phyloP scores from a whole-genome alignment of 2,113 vertebrate species.

The Aythya baeri region DNA sequence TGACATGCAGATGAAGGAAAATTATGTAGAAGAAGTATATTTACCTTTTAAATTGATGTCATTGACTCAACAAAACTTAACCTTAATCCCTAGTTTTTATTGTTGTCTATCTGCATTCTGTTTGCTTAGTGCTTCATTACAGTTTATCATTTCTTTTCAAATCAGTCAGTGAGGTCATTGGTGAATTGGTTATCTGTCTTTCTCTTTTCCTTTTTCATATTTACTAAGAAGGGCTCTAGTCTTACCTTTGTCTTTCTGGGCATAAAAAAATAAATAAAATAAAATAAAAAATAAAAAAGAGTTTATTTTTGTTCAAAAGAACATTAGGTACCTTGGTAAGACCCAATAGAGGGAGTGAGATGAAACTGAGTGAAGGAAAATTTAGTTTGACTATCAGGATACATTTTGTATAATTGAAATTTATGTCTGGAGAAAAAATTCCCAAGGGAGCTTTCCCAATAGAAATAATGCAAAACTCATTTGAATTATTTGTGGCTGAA shows the following conservation, averaged over 20 bases:
- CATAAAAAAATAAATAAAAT: not conserved
- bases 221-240: not conserved
- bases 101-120: not conserved
- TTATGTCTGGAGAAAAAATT: constrained; percentile 30
- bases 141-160: not conserved
- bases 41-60: not conserved
- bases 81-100: not conserved
- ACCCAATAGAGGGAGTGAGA: not conserved
- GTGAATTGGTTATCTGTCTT: not conserved
- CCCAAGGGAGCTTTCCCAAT: not conserved
- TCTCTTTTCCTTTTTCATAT: not conserved
- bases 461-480: constrained; percentile 49
- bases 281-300: not conserved
- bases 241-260: not conserved
- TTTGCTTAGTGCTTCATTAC: not conserved
- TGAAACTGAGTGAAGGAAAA: constrained; percentile 53
- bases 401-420: constrained; percentile 50
- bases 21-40: not conserved
- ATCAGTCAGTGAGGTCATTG: not conserved
- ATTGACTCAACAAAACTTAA: not conserved
- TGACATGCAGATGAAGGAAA: not conserved
- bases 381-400: constrained; percentile 34
- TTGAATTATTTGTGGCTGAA: constrained; percentile 37
- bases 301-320: not conserved
- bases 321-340: not conserved